A percentile compares a stretch with the other conserved stretches of the same genome.
phyloP scores from a whole-genome alignment of 1,140 invertebrate species.

The Acromyrmex echinatior region DNA sequence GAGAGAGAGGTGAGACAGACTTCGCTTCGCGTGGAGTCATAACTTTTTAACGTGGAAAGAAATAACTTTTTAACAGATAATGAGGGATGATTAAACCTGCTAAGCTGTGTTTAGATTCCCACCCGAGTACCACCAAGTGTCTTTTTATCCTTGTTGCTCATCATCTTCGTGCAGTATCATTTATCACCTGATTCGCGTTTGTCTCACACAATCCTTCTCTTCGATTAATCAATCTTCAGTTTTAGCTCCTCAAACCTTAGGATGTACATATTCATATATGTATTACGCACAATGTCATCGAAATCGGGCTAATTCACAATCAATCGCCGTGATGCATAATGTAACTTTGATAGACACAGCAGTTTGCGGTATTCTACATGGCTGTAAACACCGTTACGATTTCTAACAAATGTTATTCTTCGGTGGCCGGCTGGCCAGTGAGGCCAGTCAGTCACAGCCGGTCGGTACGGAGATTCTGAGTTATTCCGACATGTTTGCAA shows the following conservation, averaged over 20 bases:
- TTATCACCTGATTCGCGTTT: neutral
- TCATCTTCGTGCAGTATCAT: neutral
- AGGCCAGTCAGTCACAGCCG: neutral
- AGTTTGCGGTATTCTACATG: conserved; percentile 45
- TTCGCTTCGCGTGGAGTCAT: too few species aligned
- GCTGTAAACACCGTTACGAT: conserved; percentile 56
- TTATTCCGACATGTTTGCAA: conserved; percentile 23
- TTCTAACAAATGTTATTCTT: conserved; percentile 59
- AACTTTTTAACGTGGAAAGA: too few species aligned
- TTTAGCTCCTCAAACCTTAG: neutral
- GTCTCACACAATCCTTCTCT: neutral
- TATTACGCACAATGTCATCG: neutral
- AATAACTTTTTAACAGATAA: too few species aligned
- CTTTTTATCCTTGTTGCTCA: too few species aligned
- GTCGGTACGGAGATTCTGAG: neutral
- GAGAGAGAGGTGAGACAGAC: too few species aligned
- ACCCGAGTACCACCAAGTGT: too few species aligned
- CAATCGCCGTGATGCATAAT: conserved; percentile 9
- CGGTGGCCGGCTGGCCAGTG: neutral
- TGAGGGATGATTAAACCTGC: too few species aligned
- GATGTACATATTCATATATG: neutral
- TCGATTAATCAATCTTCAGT: conserved; percentile 12
- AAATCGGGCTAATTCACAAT: conserved; percentile 45
- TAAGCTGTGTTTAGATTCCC: too few species aligned
- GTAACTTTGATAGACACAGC: conserved; percentile 4